Base-by-base conservation (phyloP, 2,797 vertebrate genomes). In the Coregonus ussuriensis region DNA sequence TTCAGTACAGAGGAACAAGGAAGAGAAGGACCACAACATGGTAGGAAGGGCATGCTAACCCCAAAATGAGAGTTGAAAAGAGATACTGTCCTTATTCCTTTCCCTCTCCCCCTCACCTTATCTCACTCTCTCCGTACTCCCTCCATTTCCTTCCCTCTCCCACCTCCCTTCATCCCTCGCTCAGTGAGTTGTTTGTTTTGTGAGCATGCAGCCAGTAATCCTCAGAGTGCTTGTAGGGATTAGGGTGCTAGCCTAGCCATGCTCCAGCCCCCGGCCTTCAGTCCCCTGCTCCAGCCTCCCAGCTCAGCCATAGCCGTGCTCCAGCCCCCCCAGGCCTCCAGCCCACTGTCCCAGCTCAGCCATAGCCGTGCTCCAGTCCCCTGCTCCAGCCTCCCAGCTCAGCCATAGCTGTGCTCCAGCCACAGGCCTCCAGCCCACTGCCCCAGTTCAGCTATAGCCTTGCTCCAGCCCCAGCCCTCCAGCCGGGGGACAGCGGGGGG, bases 211-310 rank as follows among this genome's bases (percentile, higher is more conserved):
- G 80, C 74, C 52, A 81, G 81, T 91, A 91, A 92, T 91, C 91
- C 86, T 72, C 78, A 16, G 68, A 85, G 82, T 82, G 83, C 81
- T 81, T 74, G 87, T 51, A 73, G 84, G 85, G 89, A 92, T 92
- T 91, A 91, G 71, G 65, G 53, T 71, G n/a, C 80, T 85, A 87
- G 89, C 82, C 80, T 85, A 88, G 89, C 82, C 37, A 4, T 35
- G 16, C 21, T 70, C 77, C 67, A 54, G 52, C 62, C 68, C 33
- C 21, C 11, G 4, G 15, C 29, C 29, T 56, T 6, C 18, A n/a
- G 54, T 4, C 54, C 54, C 54, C 6, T 59, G 18, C 16, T n/a
- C n/a, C 56, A n/a, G n/a, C n/a, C 56, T 18, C 7, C n/a, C n/a
- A n/a, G 56, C 18, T n/a, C 1, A n/a, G 6, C n/a, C 18, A 59